Percentiles rank a stretch among this genome's conserved stretches.
Evolutionary conservation across 2,797 vertebrate genomes (phyloP).

Genomic region (Scolopax bukidnonensis): DNA sequence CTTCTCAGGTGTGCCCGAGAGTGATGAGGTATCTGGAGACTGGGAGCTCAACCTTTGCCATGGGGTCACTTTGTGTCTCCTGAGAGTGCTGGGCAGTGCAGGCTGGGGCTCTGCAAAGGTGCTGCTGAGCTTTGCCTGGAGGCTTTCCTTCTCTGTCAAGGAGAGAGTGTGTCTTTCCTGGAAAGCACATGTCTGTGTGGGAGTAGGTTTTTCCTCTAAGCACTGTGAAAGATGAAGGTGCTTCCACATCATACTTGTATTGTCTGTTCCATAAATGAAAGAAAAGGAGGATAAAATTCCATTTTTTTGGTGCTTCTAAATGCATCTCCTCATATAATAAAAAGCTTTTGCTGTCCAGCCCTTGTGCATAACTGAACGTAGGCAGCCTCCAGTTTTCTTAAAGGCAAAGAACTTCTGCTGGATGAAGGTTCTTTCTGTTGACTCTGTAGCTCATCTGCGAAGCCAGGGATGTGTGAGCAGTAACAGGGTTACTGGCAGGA

Average conservation of each 20-base stretch:
- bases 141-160: background rate
- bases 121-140: background rate
- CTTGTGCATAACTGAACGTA: background rate
- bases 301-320: background rate
- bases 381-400: background rate
- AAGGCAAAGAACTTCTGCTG: background rate
- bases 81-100: background rate
- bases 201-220: background rate
- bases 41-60: background rate
- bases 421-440: background rate
- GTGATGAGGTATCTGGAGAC: background rate
- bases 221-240: background rate
- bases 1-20: background rate
- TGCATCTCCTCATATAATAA: background rate
- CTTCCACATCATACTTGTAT: background rate
- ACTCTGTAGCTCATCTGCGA: background rate
- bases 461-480: background rate
- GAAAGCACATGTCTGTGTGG: fast-evolving
- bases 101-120: background rate
- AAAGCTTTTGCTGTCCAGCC: background rate
- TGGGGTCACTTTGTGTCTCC: background rate
- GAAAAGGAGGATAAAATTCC: background rate
- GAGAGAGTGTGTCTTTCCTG: background rate
- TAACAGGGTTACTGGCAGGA: background rate
- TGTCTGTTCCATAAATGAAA: background rate